Base-by-base conservation (phyloP, 2,113 vertebrate genomes). In the Tychaedon coryphoeus region DNA sequence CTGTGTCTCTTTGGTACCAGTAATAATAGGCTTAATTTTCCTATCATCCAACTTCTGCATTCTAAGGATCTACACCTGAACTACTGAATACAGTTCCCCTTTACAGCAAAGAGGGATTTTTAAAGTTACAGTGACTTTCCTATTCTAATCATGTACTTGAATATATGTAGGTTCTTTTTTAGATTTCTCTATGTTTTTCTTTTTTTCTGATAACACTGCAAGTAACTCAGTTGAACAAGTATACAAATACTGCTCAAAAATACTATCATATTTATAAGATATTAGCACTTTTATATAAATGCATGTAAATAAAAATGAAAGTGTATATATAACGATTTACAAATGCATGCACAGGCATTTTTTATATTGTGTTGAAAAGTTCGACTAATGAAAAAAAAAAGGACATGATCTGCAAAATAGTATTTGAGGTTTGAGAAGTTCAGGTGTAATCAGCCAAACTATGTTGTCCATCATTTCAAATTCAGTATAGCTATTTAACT, bases 381-480 rank as follows among this genome's bases (percentile, higher is more conserved):
- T 71, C 19, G n/a, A 2, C 13, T 28, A 25, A 6, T 45, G 11
- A 43, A 56, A 8, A 60, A 42, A 38, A 66, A 22, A 57, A 36
- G 0, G 10, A 23, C 4, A 5, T 26, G 3, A 0, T n/a, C 60
- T 14, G n/a, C 12, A 65, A 69, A 83, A 86, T 17, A 3, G 1
- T 25, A n/a, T 34, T 25, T 79, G 34, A 71, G 2, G 1, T 47
- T 86, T 72, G 22, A 76, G 34, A 81, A 77, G 3, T 62, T 62
- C 38, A 54, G 4, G 3, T 70, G 6, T 31, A 38, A 66, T 64
- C 1, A 1, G 15, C 4, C 10, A 58, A 28, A 5, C 31, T 51
- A 75, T 54, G 6, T 19, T 56, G 14, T 40, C n/a, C 20, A 48
- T 72, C 3, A 28, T 69, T 71, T 61, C 33, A n/a, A 58, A 57